Evolutionary conservation across 2,797 vertebrate species (phyloP).

Genomic region (Lycodopsis pacificus): DNA sequence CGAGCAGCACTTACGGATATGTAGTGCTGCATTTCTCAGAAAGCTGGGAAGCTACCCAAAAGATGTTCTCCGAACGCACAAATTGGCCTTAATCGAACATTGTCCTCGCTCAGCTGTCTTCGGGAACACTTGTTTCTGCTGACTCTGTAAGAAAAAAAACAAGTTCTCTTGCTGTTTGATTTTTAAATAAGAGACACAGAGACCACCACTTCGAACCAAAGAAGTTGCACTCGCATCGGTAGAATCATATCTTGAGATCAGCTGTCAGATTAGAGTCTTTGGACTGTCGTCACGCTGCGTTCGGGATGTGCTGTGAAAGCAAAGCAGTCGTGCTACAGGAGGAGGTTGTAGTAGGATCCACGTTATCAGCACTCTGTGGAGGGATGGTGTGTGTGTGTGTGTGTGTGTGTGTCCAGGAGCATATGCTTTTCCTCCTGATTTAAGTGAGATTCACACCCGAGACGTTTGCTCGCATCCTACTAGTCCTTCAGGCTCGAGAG

Average conservation of each 20-base stretch:
- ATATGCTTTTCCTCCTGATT: slow-evolving; percentile 25
- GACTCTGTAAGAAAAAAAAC: slow-evolving; percentile 28
- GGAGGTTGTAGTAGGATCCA: slow-evolving; percentile 1
- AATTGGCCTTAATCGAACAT: slow-evolving; percentile 65
- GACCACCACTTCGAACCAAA: background rate
- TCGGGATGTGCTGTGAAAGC: slow-evolving; percentile 9
- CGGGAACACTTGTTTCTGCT: slow-evolving; percentile 59
- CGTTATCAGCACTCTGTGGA: slow-evolving; percentile 7
- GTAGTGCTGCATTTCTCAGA: slow-evolving; percentile 65
- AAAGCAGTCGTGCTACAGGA: slow-evolving; percentile 10
- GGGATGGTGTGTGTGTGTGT: background rate
- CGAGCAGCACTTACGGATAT: slow-evolving; percentile 63
- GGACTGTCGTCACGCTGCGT: background rate
- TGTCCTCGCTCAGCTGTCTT: slow-evolving; percentile 58
- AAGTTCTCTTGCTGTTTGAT: slow-evolving; percentile 15
- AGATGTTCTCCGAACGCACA: slow-evolving; percentile 62
- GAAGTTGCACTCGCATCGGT: background rate
- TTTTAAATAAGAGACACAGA: slow-evolving; percentile 29
- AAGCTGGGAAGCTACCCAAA: slow-evolving; percentile 63
- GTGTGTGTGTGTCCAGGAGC: background rate
- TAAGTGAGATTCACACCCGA: slow-evolving; percentile 32
- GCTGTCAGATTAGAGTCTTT: background rate
- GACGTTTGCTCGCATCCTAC: slow-evolving; percentile 38
- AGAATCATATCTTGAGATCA: background rate
- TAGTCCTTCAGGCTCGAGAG: slow-evolving; percentile 45